A percentile compares a stretch with the other conserved stretches of the same genome.
Evolutionary conservation across 2,888 invertebrate species (phyloP).

Genomic region (Limnephilus auricula): DNA sequence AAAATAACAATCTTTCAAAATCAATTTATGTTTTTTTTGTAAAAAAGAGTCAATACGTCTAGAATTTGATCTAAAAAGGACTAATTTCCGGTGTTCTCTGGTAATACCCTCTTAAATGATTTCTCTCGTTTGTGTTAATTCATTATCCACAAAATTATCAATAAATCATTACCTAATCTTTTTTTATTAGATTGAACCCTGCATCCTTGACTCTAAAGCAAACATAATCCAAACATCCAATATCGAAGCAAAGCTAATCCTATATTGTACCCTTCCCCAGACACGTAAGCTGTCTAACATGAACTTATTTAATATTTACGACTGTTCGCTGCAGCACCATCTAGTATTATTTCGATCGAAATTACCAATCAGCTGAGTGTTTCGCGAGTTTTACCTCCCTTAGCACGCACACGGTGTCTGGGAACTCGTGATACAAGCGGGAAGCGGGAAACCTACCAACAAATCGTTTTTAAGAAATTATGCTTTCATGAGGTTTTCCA

Average conservation of each 20-base stretch:
- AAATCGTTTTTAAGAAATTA: background rate
- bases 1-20: too few relatives aligned
- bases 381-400: background rate
- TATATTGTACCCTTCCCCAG: background rate
- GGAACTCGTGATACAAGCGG: too few relatives aligned
- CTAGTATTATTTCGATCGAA: background rate
- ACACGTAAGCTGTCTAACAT: background rate
- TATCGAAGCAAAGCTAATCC: background rate
- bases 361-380: conserved; percentile 20
- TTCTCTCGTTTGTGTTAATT: too few relatives aligned
- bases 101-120: too few relatives aligned
- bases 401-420: background rate
- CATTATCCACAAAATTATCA: background rate
- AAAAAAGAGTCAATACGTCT: too few relatives aligned
- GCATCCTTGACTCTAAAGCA: background rate
- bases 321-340: background rate
- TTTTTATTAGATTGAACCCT: background rate
- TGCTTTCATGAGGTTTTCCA: background rate
- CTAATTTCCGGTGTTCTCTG: too few relatives aligned
- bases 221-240: background rate
- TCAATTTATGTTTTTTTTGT: too few relatives aligned
- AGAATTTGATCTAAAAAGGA: too few relatives aligned
- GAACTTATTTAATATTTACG: background rate
- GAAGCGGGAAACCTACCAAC: background rate
- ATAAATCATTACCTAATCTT: background rate